phyloP scores from a whole-genome alignment of 2,797 vertebrate genomes.

The Heliangelus exortis region DNA sequence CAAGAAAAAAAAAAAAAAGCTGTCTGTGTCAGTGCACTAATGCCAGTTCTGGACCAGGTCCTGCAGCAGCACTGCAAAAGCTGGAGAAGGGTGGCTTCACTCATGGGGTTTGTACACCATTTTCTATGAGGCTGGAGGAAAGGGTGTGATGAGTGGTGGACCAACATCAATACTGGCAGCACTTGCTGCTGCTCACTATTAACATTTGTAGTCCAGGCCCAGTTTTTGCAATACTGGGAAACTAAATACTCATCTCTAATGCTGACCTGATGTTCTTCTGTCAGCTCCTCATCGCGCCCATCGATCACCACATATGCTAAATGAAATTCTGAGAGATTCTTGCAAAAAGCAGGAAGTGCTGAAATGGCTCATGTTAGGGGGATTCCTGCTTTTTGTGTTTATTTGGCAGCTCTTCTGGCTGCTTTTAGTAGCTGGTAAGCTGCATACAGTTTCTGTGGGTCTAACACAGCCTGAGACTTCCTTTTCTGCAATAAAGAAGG shows the following conservation, averaged over 20 bases:
- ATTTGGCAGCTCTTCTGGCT: background rate
- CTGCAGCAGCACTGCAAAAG: background rate
- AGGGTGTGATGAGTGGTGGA: rapidly evolving
- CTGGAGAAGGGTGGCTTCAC: background rate
- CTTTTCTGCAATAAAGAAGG: background rate
- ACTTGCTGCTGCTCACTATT: background rate
- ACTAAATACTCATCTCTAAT: background rate
- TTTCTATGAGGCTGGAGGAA: background rate
- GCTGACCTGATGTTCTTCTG: background rate
- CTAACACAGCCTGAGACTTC: background rate
- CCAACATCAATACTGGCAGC: rapidly evolving
- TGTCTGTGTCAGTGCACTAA: rapidly evolving
- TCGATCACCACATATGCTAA: background rate
- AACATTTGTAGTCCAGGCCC: background rate
- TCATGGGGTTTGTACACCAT: background rate
- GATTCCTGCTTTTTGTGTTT: background rate
- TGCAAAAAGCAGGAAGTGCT: background rate
- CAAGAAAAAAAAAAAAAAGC: rapidly evolving
- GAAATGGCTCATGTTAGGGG: background rate
- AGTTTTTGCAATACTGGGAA: background rate
- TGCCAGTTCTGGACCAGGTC: background rate
- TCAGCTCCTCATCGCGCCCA: rapidly evolving
- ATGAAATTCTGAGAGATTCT: background rate
- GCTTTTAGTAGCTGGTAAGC: background rate
- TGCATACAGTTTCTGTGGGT: background rate